Evolutionary conservation across 2,113 vertebrate genomes (phyloP).

Genomic region (Grallaria varia): DNA sequence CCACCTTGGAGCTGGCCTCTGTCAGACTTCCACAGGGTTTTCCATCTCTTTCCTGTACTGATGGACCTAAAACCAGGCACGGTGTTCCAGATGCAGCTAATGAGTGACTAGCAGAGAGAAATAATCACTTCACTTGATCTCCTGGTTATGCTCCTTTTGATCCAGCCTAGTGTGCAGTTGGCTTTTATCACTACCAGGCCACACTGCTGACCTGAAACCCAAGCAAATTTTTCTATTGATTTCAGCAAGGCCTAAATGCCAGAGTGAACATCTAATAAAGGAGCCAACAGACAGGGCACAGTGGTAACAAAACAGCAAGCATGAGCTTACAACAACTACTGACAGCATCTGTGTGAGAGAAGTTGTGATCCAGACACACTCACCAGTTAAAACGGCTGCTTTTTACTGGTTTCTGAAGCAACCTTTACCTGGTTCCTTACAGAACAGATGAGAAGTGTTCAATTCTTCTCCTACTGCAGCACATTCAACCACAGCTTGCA

Average conservation of each 20-base stretch:
- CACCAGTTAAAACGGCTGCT: not conserved
- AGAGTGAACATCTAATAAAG: constrained; percentile 22
- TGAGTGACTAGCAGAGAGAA: not conserved
- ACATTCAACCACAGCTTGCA: not conserved
- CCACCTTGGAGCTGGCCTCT: not conserved
- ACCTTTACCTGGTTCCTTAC: not conserved
- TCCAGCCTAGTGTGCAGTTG: constrained; percentile 2
- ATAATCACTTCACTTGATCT: not conserved
- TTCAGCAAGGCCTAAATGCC: constrained; percentile 30
- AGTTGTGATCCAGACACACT: not conserved
- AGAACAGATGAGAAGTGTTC: not conserved
- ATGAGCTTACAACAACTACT: not conserved
- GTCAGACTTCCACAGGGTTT: not conserved
- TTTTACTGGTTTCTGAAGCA: not conserved
- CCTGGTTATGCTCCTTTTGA: not conserved
- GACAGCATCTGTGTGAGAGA: not conserved
- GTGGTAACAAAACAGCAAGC: not conserved
- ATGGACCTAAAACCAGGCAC: not conserved
- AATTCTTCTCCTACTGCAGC: not conserved
- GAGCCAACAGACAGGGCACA: not conserved
- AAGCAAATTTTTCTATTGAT: constrained; percentile 33
- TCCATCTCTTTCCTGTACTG: not conserved
- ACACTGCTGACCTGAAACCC: constrained; percentile 32
- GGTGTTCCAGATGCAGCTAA: not conserved
- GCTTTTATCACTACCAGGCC: not conserved